phyloP scores from a whole-genome alignment of 2,797 vertebrate genomes.

The Myiotriccus ornatus region DNA sequence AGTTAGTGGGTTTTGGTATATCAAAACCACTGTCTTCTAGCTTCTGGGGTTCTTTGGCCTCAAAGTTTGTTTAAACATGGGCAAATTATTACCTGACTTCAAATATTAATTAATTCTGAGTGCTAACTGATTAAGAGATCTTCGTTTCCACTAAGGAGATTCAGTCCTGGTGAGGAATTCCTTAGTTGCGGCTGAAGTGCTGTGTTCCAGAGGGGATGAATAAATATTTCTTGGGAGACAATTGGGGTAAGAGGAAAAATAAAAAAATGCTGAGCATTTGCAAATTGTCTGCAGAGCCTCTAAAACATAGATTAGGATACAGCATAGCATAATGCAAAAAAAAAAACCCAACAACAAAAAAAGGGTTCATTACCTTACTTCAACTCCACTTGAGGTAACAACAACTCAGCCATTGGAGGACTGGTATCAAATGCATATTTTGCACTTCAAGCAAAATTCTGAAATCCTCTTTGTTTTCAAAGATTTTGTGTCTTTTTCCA shows the following conservation, averaged over 20 bases:
- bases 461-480: not conserved
- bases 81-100: not conserved
- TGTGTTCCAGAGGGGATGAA: not conserved
- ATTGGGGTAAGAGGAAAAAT: not conserved
- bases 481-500: not conserved
- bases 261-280: not conserved
- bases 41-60: not conserved
- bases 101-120: not conserved
- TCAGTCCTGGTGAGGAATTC: not conserved
- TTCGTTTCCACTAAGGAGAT: not conserved
- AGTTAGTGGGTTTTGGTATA: not conserved
- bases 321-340: not conserved
- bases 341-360: not conserved
- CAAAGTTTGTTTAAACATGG: not conserved
- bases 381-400: not conserved
- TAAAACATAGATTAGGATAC: not conserved
- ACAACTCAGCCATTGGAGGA: not conserved
- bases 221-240: not conserved
- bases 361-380: not conserved
- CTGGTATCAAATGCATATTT: not conserved
- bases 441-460: not conserved
- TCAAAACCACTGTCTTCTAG: not conserved
- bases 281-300: not conserved
- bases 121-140: not conserved
- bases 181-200: not conserved